Base-by-base conservation (phyloP, 2,797 vertebrate genomes). In the Acrossocheilus fasciatus region DNA sequence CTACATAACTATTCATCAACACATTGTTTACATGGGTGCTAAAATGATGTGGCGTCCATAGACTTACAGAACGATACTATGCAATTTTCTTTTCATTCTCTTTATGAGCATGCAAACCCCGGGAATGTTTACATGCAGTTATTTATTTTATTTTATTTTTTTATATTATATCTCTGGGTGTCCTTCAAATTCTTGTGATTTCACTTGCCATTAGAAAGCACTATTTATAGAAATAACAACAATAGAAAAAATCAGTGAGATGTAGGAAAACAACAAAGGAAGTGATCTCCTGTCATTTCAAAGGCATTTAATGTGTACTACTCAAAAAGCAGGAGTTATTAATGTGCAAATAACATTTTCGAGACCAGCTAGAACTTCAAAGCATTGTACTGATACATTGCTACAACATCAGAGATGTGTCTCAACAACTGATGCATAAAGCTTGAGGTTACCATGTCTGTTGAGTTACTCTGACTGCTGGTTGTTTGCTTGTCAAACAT, bases 171-270 rank as follows among this genome's bases (percentile, higher is more conserved):
- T 26, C 4, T 10, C 57, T 79, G 84, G 18, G 30, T 77, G 79
- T 79, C 81, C 57, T 79, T 88, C 34, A 82, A 70, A 70, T 69
- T 73, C 54, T 45, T 23, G 9, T 64, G 43, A 52, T 78, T 69
- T 83, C 54, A 86, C 66, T 69, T 85, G 79, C 70, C 57, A 69
- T 75, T 59, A 81, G 43, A 50, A 11, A 6, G 66, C 4, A 45
- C 50, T 88, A 83, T 88, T 86, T 88, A 86, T 88, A 86, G 84
- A 88, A 77, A 26, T 26, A 45, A 81, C 68, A 81, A 39, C 69
- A 80, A 80, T 36, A 68, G 64, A 6, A 64, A 30, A 77, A 30
- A 77, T 39, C 57, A 8, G 30, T 23, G 23, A 81, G 52, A 88
- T n/a, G 41, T 11, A 18, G 70, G 34, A n/a, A 12, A 57, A 72